Evolutionary conservation across 2,888 invertebrate genomes (phyloP), one percentile per base, ranked within the genome.

Genomic region (Ceratothoa steindachneri): DNA sequence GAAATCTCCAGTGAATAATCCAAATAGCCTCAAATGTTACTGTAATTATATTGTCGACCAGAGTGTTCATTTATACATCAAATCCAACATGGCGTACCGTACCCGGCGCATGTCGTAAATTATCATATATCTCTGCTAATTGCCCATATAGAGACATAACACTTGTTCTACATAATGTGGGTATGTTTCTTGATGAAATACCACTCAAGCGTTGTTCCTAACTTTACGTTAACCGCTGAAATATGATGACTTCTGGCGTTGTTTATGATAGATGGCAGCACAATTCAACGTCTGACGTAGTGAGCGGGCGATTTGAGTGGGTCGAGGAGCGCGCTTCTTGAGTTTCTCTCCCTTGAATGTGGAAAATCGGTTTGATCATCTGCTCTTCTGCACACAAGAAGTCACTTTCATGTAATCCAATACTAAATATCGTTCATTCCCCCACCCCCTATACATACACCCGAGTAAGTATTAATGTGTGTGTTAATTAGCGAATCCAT

Each of bases 191-290:
- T 12, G 12, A 60, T n/a, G 27, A 60, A 7, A 2, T 7, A 24
- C 2, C 12, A 24, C 12, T 60, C 12, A 60, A 60, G 24, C 27
- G 12, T 22, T 60, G 12, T 22, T 2, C 24, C 22, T 24, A 60
- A 24, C 27, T 24, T 24, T 60, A 60, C 22, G n/a, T 60, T 60
- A 24, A 60, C 60, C 60, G 60, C 60, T 60, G 27, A 60, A 24
- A 60, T 60, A 60, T 60, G n/a, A 60, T 7, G 60, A 60, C 60
- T 24, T 41, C 60, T 19, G 22, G 19, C 60, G 74, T 78, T 75
- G 77, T 75, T 75, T 78, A 75, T 78, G 77, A 73, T 78, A 78
- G 77, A 71, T 55, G 77, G 77, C 77, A 75, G 75, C 75, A 75
- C 77, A 41, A 52, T 31, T 73, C 75, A 71, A 60, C 24, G 27